Evolutionary conservation across 2,113 vertebrate species (phyloP).

Genomic region (Sciurus niger): DNA sequence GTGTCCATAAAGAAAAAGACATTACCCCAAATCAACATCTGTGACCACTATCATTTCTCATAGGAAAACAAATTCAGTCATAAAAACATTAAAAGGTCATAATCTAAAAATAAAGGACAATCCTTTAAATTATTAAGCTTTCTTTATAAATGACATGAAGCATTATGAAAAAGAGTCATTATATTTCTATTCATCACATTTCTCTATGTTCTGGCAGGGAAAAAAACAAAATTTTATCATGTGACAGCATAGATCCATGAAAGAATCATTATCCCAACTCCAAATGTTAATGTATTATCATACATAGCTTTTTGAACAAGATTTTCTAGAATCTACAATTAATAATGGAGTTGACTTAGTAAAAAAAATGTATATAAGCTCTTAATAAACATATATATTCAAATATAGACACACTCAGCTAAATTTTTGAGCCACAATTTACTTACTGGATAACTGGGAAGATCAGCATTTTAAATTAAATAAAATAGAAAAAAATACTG

Average conservation of each 20-base stretch:
- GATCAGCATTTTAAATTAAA: background rate
- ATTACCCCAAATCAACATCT: background rate
- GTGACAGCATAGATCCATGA: background rate
- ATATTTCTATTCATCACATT: background rate
- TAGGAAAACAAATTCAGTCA: slow-evolving; percentile 17
- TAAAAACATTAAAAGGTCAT: slow-evolving; percentile 36
- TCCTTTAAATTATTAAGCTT: background rate
- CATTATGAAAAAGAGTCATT: background rate
- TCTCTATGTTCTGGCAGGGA: background rate
- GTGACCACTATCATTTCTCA: background rate
- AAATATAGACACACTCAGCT: background rate
- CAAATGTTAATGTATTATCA: background rate
- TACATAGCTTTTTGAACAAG: background rate
- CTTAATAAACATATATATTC: background rate
- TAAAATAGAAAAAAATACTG: background rate
- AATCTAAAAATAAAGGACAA: slow-evolving; percentile 22
- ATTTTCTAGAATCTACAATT: background rate
- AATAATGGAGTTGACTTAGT: background rate
- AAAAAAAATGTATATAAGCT: background rate
- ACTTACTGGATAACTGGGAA: background rate
- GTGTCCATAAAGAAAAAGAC: slow-evolving; percentile 17
- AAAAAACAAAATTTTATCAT: background rate
- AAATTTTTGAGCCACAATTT: background rate
- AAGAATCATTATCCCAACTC: background rate
- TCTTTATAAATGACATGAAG: background rate